phyloP scores from a whole-genome alignment of 2,888 invertebrate genomes.

The Invenusta paracnida region DNA sequence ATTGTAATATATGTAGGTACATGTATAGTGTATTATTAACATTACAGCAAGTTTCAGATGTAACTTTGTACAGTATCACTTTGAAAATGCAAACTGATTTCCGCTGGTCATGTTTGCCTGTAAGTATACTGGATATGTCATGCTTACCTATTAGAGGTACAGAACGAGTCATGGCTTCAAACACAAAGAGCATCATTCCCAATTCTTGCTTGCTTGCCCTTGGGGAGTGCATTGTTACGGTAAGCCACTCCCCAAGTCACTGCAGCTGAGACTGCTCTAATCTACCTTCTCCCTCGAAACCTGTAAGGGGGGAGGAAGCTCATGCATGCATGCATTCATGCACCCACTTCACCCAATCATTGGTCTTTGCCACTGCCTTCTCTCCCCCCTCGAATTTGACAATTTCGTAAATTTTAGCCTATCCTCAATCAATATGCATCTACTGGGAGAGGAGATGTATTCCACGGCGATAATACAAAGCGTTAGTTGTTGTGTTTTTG shows the following conservation, averaged over 20 bases:
- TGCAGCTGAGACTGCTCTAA: too few relatives aligned
- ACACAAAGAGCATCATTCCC: neutral
- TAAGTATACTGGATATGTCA: neutral
- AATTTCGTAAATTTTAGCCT: conserved; percentile 20
- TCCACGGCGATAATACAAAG: conserved; percentile 16
- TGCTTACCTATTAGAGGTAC: neutral
- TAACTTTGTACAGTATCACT: neutral
- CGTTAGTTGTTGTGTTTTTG: conserved; percentile 8
- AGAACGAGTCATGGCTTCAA: too few relatives aligned
- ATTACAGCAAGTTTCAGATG: too few relatives aligned
- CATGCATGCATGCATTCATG: too few relatives aligned
- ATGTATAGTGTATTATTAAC: neutral
- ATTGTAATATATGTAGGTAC: neutral
- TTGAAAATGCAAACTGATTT: neutral
- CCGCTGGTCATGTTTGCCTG: neutral
- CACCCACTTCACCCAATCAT: conserved; percentile 1
- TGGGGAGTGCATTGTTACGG: conserved; percentile 29
- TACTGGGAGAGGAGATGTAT: too few relatives aligned
- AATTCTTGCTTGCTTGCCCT: conserved; percentile 23
- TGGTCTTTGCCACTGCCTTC: too few relatives aligned
- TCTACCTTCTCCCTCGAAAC: too few relatives aligned
- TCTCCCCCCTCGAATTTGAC: neutral
- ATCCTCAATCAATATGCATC: conserved; percentile 29
- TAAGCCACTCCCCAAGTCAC: too few relatives aligned
- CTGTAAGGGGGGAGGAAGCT: too few relatives aligned